A percentile compares a stretch with the other conserved stretches of the same genome.
These are phyloP conservation scores for Leptatherina wallacei DNA, from an alignment of 2,797 vertebrate genomes.

Conservation along the genomic window DNA sequence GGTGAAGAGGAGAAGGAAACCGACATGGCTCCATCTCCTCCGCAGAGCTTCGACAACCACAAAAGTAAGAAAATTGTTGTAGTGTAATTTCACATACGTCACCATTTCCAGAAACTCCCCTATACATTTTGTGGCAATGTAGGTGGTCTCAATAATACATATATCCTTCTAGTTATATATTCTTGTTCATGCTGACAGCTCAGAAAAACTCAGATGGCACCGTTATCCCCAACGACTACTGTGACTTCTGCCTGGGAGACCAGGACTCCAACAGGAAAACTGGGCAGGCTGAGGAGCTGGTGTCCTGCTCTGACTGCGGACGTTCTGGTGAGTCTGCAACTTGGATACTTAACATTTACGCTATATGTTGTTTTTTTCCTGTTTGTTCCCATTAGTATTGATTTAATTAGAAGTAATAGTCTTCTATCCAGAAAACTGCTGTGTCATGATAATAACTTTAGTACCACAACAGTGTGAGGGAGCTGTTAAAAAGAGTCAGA, in stretches of 20 bases:
- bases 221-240: slow-evolving; percentile 98
- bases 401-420: background rate
- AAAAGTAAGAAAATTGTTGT: slow-evolving; percentile 86
- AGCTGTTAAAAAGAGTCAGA: no score
- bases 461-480: background rate
- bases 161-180: background rate
- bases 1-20: slow-evolving; percentile 92
- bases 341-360: slow-evolving; percentile 4
- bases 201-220: slow-evolving; percentile 92
- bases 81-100: background rate
- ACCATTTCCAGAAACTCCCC: background rate
- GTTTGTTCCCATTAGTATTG: background rate
- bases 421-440: background rate
- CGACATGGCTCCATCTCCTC: slow-evolving; percentile 86
- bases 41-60: slow-evolving; percentile 89
- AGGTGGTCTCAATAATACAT: background rate
- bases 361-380: background rate
- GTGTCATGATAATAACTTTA: background rate
- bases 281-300: slow-evolving; percentile 94
- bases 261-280: slow-evolving; percentile 97
- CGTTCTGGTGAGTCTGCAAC: slow-evolving; percentile 91
- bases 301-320: slow-evolving; percentile 98
- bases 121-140: background rate
- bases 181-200: slow-evolving; percentile 80
- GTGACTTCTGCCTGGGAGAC: slow-evolving; percentile 98